A percentile compares a stretch with the other conserved stretches of the same genome.
Evolutionary conservation across 2,888 invertebrate species (phyloP).

Genomic region (Myopa tessellatipennis): DNA sequence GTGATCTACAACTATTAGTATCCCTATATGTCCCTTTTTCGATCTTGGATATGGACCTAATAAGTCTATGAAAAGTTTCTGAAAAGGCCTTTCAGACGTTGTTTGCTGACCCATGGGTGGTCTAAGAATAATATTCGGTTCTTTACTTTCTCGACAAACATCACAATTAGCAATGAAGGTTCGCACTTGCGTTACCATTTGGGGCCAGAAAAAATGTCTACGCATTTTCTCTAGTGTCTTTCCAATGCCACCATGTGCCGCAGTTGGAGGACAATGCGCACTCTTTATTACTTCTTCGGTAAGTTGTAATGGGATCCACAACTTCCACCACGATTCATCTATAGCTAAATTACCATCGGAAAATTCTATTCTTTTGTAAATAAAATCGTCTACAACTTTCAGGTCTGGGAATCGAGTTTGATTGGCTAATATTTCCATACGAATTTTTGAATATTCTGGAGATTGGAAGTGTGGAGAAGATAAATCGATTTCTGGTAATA

Average conservation of each 20-base stretch:
- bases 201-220: constrained; percentile 33
- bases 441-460: constrained; percentile 20
- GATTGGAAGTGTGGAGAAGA: constrained; percentile 29
- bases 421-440: constrained; percentile 19
- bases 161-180: constrained; percentile 15
- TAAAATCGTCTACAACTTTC: constrained; percentile 5
- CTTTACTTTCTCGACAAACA: constrained; percentile 22
- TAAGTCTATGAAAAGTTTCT: constrained; percentile 20
- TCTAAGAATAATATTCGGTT: constrained; percentile 6
- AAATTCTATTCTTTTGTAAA: constrained; percentile 30
- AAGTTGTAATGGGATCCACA: constrained; percentile 22
- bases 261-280: constrained; percentile 40
- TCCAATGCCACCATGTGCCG: constrained; percentile 17
- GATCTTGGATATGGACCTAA: constrained; percentile 31
- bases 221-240: constrained; percentile 24
- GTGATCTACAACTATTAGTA: constrained; percentile 25
- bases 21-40: constrained; percentile 20
- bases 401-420: constrained; percentile 18
- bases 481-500: constrained; percentile 30
- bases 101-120: constrained; percentile 6
- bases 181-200: constrained; percentile 28
- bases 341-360: constrained; percentile 2
- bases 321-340: constrained; percentile 29
- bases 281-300: constrained; percentile 20
- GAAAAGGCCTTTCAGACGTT: neutral